phyloP scores from a whole-genome alignment of 2,888 invertebrate genomes.

The Abscondita cerata region DNA sequence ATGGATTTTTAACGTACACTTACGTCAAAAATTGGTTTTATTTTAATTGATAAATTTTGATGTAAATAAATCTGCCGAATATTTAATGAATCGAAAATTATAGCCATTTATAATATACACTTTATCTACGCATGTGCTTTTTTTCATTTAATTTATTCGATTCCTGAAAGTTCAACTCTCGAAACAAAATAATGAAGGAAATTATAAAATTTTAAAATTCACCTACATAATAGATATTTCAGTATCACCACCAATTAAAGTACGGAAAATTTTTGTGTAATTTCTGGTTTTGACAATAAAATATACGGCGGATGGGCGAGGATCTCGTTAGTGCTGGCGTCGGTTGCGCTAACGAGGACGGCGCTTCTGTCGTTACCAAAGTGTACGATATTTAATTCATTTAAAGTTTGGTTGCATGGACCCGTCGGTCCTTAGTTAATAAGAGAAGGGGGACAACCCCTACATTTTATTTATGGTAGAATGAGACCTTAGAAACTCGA shows the following conservation, averaged over 20 bases:
- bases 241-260: conserved; percentile 28
- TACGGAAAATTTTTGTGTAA: conserved; percentile 30
- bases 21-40: too few species aligned
- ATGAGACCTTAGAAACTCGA: conserved; percentile 33
- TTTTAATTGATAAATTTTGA: too few species aligned
- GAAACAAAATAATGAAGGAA: neutral
- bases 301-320: conserved; percentile 26
- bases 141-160: neutral
- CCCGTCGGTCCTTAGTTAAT: conserved; percentile 42
- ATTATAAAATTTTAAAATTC: conserved; percentile 1
- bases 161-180: neutral
- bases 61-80: too few species aligned
- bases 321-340: conserved; percentile 33
- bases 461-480: conserved; percentile 43
- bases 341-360: conserved; percentile 36
- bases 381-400: conserved; percentile 47
- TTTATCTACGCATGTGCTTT: neutral
- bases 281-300: conserved; percentile 35
- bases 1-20: too few species aligned
- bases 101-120: too few species aligned
- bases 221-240: conserved; percentile 7
- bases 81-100: too few species aligned
- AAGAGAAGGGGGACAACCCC: conserved; percentile 35
- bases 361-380: conserved; percentile 38
- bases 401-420: conserved; percentile 45